Percentiles rank a stretch among this genome's conserved stretches.
Evolutionary conservation across 2,888 invertebrate species (phyloP).

Genomic region (Sarcophaga rosellei): DNA sequence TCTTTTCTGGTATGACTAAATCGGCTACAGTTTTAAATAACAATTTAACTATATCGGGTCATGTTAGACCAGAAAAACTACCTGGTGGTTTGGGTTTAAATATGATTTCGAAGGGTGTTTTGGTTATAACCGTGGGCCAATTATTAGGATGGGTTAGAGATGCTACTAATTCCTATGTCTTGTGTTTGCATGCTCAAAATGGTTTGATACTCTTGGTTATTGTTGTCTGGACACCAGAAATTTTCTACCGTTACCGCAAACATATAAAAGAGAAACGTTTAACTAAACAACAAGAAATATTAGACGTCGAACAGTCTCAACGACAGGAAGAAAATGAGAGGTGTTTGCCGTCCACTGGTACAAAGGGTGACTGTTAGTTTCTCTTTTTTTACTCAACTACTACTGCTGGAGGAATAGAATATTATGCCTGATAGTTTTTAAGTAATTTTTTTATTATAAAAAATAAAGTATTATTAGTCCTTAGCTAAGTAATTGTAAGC

Average conservation of each 20-base stretch:
- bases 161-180: conserved; percentile 84
- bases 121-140: conserved; percentile 86
- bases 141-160: conserved; percentile 86
- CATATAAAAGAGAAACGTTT: conserved; percentile 67
- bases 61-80: conserved; percentile 84
- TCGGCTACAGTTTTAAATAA: conserved; percentile 89
- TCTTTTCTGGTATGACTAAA: conserved; percentile 86
- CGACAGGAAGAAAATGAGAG: conserved; percentile 19
- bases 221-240: conserved; percentile 84
- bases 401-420: no score
- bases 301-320: conserved; percentile 27
- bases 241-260: conserved; percentile 81
- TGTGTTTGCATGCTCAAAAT: conserved; percentile 86
- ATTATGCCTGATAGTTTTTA: conserved; percentile 33
- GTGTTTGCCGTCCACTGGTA: conserved; percentile 17
- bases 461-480: conserved; percentile 58
- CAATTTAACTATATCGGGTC: conserved; percentile 86
- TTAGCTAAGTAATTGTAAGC: conserved; percentile 22
- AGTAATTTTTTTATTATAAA: conserved; percentile 36
- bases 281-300: conserved; percentile 1
- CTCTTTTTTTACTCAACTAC: not conserved
- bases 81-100: conserved; percentile 88
- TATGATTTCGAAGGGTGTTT: conserved; percentile 87
- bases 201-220: conserved; percentile 83
- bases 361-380: conserved; percentile 41